Percentiles rank a stretch among this genome's conserved stretches.
These are phyloP conservation scores for Coenonympha glycerion DNA, from an alignment of 2,888 invertebrate species.

Conservation along the genomic window DNA sequence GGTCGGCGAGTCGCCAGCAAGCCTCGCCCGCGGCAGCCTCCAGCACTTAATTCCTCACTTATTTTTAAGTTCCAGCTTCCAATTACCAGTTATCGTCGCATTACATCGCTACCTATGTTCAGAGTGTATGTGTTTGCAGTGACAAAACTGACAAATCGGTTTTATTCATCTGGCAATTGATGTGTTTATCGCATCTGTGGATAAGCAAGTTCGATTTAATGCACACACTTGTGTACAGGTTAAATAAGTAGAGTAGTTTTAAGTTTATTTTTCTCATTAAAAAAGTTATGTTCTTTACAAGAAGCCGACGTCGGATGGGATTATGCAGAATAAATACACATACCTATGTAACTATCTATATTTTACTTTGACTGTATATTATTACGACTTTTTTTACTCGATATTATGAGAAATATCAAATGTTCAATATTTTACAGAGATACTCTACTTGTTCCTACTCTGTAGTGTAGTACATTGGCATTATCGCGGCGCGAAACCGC, in stretches of 20 bases:
- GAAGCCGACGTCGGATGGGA: too few relatives aligned
- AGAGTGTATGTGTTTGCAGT: not conserved
- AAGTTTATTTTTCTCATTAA: not conserved
- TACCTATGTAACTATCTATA: too few relatives aligned
- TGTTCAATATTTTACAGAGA: too few relatives aligned
- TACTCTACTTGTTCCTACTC: too few relatives aligned
- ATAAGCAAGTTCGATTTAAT: not conserved
- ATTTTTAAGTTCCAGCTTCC: slow-evolving; percentile 23
- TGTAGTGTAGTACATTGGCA: too few relatives aligned
- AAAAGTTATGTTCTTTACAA: too few relatives aligned
- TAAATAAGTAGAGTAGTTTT: not conserved
- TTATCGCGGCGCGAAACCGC: too few relatives aligned
- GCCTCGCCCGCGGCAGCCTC: slow-evolving; percentile 20
- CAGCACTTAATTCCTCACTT: slow-evolving; percentile 18
- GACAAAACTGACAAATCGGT: slow-evolving; percentile 10
- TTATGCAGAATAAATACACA: too few relatives aligned
- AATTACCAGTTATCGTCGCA: slow-evolving; percentile 15
- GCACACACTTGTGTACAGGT: not conserved
- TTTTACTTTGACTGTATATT: too few relatives aligned
- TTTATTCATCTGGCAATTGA: slow-evolving; percentile 15
- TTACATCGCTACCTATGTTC: slow-evolving; percentile 16
- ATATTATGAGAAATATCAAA: too few relatives aligned
- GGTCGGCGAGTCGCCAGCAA: slow-evolving; percentile 17
- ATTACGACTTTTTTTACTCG: too few relatives aligned
- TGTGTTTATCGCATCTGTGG: slow-evolving; percentile 2